phyloP scores from a whole-genome alignment of 1,140 invertebrate genomes.

The Onthophagus taurus region DNA sequence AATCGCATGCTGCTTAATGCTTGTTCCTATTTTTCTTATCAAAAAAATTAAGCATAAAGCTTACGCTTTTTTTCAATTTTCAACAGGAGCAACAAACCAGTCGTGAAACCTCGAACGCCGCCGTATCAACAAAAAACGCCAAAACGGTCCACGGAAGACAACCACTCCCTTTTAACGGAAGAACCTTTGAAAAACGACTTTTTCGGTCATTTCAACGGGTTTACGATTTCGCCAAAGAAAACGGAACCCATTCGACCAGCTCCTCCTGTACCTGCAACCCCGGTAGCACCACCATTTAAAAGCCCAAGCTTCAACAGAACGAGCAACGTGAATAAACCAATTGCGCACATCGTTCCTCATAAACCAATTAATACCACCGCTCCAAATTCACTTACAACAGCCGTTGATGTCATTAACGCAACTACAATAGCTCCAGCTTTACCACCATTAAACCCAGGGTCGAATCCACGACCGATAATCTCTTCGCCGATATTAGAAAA shows the following conservation, averaged over 20 bases:
- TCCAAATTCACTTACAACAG: conserved; percentile 11
- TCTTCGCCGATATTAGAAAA: conserved; percentile 69
- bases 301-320: conserved; percentile 27
- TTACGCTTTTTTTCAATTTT: conserved; percentile 4
- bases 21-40: background rate
- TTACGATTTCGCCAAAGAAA: conserved; percentile 59
- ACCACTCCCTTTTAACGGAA: conserved; percentile 39
- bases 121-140: conserved; percentile 45
- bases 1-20: background rate
- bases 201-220: conserved; percentile 79
- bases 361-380: conserved; percentile 25
- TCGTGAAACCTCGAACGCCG: conserved; percentile 43
- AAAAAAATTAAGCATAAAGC: background rate
- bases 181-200: conserved; percentile 49
- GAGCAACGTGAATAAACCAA: conserved; percentile 22
- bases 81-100: conserved; percentile 33
- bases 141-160: conserved; percentile 43
- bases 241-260: conserved; percentile 38
- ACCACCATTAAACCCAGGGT: conserved; percentile 47
- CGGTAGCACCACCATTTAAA: conserved; percentile 37
- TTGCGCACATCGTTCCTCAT: conserved; percentile 25
- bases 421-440: conserved; percentile 44
- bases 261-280: conserved; percentile 40
- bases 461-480: conserved; percentile 59
- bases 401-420: conserved; percentile 38